A percentile compares a stretch with the other conserved stretches of the same genome.
Conservation (phyloP, 2,888 invertebrate species). For the Tipula lateralis region DNA sequence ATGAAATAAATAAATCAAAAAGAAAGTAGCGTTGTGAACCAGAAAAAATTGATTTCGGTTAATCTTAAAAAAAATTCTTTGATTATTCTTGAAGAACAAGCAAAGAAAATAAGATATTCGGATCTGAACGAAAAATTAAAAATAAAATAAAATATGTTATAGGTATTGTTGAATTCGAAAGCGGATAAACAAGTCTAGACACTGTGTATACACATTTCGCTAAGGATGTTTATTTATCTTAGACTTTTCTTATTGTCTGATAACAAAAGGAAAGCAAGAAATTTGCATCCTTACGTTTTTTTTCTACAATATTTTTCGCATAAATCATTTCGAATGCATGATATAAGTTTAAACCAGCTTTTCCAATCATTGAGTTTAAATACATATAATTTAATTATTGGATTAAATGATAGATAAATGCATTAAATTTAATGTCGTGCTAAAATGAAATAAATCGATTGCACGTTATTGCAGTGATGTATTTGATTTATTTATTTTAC, state of each 20-base stretch:
- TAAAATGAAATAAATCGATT: background rate
- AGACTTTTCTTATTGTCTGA: background rate
- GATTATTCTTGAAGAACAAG: background rate
- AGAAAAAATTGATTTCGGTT: constrained; percentile 6
- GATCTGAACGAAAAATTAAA: background rate
- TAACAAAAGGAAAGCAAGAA: background rate
- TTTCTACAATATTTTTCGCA: background rate
- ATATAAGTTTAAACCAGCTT: background rate
- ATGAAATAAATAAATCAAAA: background rate
- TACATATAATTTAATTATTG: background rate
- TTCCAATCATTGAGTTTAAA: background rate
- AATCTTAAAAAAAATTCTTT: background rate
- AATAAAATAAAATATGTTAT: background rate
- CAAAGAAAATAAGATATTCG: background rate
- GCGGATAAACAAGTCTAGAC: background rate
- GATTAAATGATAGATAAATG: background rate
- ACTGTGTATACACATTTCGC: background rate
- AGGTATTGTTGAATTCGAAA: background rate
- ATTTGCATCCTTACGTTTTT: background rate
- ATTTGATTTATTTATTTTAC: background rate
- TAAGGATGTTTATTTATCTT: constrained; percentile 9
- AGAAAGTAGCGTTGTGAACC: background rate
- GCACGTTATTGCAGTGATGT: background rate
- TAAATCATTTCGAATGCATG: background rate
- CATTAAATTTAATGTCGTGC: background rate